A percentile compares a stretch with the other conserved stretches of the same genome.
Evolutionary conservation across 23 tunicate genomes (phyloP).

Genomic region (Trididemnum nubilum): DNA sequence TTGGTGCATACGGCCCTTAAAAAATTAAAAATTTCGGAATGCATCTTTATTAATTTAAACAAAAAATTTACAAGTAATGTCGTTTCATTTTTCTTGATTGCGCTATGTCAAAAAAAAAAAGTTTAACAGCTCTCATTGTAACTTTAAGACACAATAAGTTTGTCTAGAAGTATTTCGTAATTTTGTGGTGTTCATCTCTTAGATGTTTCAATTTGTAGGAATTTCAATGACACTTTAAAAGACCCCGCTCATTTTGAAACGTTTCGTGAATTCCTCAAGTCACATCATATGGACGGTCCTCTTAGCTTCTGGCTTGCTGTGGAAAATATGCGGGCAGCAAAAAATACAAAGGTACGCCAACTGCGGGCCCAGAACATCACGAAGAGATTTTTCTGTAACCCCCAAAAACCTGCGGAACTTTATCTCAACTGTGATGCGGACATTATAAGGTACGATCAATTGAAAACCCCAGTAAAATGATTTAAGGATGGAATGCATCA

Average conservation of each 20-base stretch:
- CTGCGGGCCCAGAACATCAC: constrained; percentile 51
- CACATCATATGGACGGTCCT: constrained; percentile 49
- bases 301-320: constrained; percentile 69
- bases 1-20: too few species aligned
- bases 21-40: too few species aligned
- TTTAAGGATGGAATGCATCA: too few species aligned
- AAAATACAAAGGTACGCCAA: constrained; percentile 50
- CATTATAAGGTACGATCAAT: constrained; percentile 47
- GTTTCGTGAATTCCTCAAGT: constrained; percentile 67
- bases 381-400: constrained; percentile 69
- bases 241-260: constrained; percentile 59
- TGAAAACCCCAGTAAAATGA: not conserved
- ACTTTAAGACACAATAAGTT: too few species aligned
- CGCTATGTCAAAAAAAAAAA: too few species aligned
- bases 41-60: too few species aligned
- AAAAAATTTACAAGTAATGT: too few species aligned
- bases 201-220: too few species aligned
- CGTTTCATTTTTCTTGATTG: too few species aligned
- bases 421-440: constrained; percentile 67
- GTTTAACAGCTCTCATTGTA: too few species aligned
- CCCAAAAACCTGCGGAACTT: constrained; percentile 46
- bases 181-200: too few species aligned
- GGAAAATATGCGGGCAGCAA: constrained; percentile 47
- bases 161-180: too few species aligned
- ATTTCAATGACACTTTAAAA: constrained; percentile 50